Percentiles rank a stretch among this genome's conserved stretches.
Evolutionary conservation across 2,888 invertebrate species (phyloP).

Genomic region (Andrena bucephala): DNA sequence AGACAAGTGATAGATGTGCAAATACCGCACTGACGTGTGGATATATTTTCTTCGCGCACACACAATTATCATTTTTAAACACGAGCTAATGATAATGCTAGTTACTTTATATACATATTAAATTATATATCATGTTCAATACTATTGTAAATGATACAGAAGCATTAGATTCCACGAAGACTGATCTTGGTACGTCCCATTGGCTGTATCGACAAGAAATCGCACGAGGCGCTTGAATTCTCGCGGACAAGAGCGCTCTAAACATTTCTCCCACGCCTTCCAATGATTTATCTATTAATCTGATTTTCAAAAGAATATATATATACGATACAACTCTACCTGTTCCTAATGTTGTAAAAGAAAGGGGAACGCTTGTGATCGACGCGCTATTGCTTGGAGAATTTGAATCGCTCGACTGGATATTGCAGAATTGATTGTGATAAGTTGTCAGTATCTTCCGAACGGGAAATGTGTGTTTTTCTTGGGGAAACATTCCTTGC

Average conservation of each 20-base stretch:
- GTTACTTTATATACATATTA: slow-evolving; percentile 66
- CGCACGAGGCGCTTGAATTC: slow-evolving; percentile 28
- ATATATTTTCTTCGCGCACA: slow-evolving; percentile 72
- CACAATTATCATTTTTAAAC: slow-evolving; percentile 63
- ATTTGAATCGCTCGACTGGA: background rate
- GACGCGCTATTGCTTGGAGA: background rate
- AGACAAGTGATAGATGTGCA: slow-evolving; percentile 64
- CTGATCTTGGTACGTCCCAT: slow-evolving; percentile 79
- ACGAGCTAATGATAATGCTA: slow-evolving; percentile 65
- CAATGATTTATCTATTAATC: slow-evolving; percentile 10
- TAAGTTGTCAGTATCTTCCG: slow-evolving; percentile 27
- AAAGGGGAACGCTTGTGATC: background rate
- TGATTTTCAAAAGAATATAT: slow-evolving; percentile 4
- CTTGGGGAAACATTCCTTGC: slow-evolving; percentile 44
- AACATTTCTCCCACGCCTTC: background rate
- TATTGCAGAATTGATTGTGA: slow-evolving; percentile 37
- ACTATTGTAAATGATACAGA: slow-evolving; percentile 65
- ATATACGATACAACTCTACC: background rate
- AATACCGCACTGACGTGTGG: slow-evolving; percentile 51
- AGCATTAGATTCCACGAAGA: slow-evolving; percentile 74
- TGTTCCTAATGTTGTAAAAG: slow-evolving; percentile 2
- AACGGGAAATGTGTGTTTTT: slow-evolving; percentile 36
- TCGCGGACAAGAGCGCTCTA: slow-evolving; percentile 21
- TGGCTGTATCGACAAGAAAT: slow-evolving; percentile 65
- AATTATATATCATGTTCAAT: slow-evolving; percentile 64